phyloP scores from a whole-genome alignment of 2,888 invertebrate species.

The Trichopoda pennipes region DNA sequence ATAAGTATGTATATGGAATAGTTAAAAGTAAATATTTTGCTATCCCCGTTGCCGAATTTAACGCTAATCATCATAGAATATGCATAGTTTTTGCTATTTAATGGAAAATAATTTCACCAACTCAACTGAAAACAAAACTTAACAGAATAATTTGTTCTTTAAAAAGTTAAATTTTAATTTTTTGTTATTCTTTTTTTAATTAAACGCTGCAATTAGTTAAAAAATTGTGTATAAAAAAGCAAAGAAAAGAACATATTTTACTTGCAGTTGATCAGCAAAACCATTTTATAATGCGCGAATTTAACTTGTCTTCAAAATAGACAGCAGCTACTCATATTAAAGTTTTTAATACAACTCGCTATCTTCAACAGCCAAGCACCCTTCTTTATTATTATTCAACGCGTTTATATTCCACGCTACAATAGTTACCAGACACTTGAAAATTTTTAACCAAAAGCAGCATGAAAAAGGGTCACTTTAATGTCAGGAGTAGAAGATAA shows the following conservation, averaged over 20 bases:
- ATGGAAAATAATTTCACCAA: too few relatives aligned
- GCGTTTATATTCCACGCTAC: constrained; percentile 27
- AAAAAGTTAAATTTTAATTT: too few relatives aligned
- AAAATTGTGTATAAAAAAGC: constrained; percentile 8
- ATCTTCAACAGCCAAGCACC: constrained; percentile 59
- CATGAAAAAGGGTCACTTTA: constrained; percentile 54
- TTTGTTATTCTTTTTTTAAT: too few relatives aligned
- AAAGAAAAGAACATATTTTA: neutral
- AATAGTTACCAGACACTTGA: constrained; percentile 50
- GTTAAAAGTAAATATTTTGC: too few relatives aligned
- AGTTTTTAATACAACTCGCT: constrained; percentile 39
- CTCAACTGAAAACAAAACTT: too few relatives aligned
- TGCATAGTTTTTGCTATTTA: too few relatives aligned
- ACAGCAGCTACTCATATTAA: constrained; percentile 20
- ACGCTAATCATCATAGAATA: too few relatives aligned
- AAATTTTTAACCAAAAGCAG: constrained; percentile 1
- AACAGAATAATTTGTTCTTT: too few relatives aligned
- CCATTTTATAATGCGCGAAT: constrained; percentile 27
- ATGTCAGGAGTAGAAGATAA: neutral
- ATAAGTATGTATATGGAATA: too few relatives aligned
- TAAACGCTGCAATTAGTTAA: too few relatives aligned
- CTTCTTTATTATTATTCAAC: constrained; percentile 39
- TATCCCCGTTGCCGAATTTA: too few relatives aligned
- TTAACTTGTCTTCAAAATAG: constrained; percentile 31
- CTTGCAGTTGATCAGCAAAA: constrained; percentile 6